These are phyloP conservation scores for Drosophila sechellia DNA, from an alignment of 1,140 invertebrate genomes.

Conservation along the genomic window DNA sequence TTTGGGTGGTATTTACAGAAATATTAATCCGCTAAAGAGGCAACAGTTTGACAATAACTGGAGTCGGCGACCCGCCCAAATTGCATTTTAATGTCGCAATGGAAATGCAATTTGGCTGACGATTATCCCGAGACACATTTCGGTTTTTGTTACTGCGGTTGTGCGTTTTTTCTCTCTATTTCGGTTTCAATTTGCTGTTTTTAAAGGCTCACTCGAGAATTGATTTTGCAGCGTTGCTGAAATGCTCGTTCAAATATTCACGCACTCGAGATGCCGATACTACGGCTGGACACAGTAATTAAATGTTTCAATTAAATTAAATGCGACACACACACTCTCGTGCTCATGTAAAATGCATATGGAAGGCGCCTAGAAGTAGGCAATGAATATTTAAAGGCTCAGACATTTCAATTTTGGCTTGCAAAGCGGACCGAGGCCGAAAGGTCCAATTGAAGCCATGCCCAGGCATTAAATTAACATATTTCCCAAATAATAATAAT, in stretches of 20 bases:
- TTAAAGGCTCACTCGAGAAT: constrained; percentile 21
- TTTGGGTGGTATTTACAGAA: constrained; percentile 53
- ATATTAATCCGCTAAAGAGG: constrained; percentile 47
- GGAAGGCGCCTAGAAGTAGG: constrained; percentile 37
- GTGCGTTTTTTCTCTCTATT: constrained; percentile 2
- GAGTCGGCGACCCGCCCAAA: constrained; percentile 28
- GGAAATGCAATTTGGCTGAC: constrained; percentile 50
- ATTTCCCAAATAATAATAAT: constrained; percentile 81
- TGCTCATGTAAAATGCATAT: constrained; percentile 43
- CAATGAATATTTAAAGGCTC: constrained; percentile 73
- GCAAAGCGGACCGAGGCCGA: not conserved
- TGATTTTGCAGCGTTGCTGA: constrained; percentile 11
- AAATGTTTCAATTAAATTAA: constrained; percentile 79
- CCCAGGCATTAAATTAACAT: constrained; percentile 79
- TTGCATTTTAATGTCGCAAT: constrained; percentile 73
- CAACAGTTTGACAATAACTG: constrained; percentile 62
- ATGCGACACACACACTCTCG: constrained; percentile 34
- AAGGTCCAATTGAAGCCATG: constrained; percentile 28
- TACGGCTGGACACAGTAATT: constrained; percentile 35
- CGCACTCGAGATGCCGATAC: constrained; percentile 25
- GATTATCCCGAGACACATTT: constrained; percentile 31
- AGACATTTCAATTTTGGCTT: constrained; percentile 66
- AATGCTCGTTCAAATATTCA: constrained; percentile 25
- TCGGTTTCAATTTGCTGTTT: constrained; percentile 5
- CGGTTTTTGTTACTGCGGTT: constrained; percentile 19